A percentile compares a stretch with the other conserved stretches of the same genome.
phyloP scores from a whole-genome alignment of 2,797 vertebrate species.

The Otolemur crassicaudatus region DNA sequence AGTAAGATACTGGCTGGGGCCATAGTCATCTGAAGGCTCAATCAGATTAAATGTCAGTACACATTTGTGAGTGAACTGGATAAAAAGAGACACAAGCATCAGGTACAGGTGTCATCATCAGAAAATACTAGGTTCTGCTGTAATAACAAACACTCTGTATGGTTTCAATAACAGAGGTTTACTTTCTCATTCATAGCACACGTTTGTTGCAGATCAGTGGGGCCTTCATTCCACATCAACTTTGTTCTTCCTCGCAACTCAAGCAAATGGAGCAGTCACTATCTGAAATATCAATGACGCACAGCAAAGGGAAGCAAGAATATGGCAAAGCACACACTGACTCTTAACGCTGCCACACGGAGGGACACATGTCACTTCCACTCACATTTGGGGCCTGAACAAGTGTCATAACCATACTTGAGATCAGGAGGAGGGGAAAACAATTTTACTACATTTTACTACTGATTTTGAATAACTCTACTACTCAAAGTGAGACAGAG shows the following conservation, averaged over 20 bases:
- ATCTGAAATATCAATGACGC: neutral
- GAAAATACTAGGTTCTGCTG: conserved; percentile 17
- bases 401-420: neutral
- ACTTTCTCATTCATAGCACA: neutral
- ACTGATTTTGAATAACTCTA: no score
- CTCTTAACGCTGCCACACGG: neutral
- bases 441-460: neutral
- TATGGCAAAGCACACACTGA: neutral
- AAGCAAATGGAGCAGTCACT: neutral
- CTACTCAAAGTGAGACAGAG: neutral
- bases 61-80: neutral
- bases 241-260: neutral
- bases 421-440: neutral
- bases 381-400: neutral
- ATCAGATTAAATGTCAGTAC: neutral
- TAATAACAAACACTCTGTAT: neutral
- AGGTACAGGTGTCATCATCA: neutral
- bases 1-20: neutral
- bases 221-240: neutral
- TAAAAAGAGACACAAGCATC: neutral
- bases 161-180: neutral
- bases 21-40: neutral
- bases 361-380: neutral
- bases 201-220: neutral
- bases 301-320: neutral